Conservation (phyloP, 2,797 vertebrate species). For the Petrocephalus sullivani region DNA sequence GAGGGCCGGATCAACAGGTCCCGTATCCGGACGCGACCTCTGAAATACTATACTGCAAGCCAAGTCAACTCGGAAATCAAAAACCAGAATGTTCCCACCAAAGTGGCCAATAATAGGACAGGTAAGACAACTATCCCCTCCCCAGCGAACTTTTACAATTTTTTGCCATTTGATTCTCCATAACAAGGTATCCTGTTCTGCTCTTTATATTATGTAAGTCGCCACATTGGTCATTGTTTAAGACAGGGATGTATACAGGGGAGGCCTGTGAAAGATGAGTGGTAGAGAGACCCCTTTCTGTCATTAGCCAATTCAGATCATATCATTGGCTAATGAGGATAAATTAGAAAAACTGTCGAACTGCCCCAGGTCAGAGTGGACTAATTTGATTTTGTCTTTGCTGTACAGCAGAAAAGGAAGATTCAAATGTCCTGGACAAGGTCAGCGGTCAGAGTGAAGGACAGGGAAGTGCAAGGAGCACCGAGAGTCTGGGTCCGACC, state of each 20-base stretch:
- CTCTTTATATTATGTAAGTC: background rate
- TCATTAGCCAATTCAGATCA: background rate
- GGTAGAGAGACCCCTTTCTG: background rate
- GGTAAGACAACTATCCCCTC: conserved; percentile 36
- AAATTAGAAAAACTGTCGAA: background rate
- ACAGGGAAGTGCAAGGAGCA: conserved; percentile 42
- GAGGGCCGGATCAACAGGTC: conserved; percentile 68
- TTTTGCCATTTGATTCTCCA: background rate
- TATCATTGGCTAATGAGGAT: background rate
- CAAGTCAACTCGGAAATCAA: conserved; percentile 43
- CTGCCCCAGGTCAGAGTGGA: background rate
- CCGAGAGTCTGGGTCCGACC: conserved; percentile 59
- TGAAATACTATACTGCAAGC: conserved; percentile 59
- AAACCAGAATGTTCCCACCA: conserved; percentile 38
- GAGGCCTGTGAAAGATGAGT: background rate
- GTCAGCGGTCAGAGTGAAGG: conserved; percentile 50
- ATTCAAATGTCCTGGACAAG: conserved; percentile 51
- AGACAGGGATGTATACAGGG: background rate
- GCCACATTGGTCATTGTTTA: background rate
- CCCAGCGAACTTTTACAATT: background rate
- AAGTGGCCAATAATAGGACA: conserved; percentile 42
- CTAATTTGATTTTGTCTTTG: background rate
- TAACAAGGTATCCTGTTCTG: background rate
- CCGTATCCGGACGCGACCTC: conserved; percentile 52
- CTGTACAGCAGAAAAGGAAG: conserved; percentile 46